Evolutionary conservation across 2,888 invertebrate genomes (phyloP), one percentile per base, ranked within the genome.

Genomic region (Cephus rjabovi): DNA sequence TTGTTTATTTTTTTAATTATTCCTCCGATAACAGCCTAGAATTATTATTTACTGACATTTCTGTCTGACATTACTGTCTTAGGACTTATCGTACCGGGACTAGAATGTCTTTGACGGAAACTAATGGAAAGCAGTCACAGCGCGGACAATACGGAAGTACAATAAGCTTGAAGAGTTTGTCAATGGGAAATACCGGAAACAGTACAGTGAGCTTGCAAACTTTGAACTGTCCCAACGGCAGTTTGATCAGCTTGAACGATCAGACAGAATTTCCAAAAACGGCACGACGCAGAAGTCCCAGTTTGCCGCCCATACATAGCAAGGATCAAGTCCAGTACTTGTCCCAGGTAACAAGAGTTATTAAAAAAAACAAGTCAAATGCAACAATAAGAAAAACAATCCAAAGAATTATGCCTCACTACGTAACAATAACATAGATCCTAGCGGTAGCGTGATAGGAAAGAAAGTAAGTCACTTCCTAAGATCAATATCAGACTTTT

Each of bases 301-400:
- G 95, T 86, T 90, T 95, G 79, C 95, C 95, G 6, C 95, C 95
- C 0, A 95, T 95, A 81, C 90, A 94, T 90, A 87, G 91, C 91
- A 90, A 88, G 81, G 88, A 90, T 11, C 86, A 89, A 86, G 82
- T 92, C 89, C 89, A 91, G 11, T 92, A 92, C 69, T 77, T 82
- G 9, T 80, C 73, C n/a, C 92, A 92, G 83, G 93, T 93, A 82
- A 92, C 1, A 40, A 40, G 3, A 15, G 4, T 40, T 1, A 15
- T 12, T 12, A 40, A 4, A 1, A 15, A 15, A 15, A 40, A 30
- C 30, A 15, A 15, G 12, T 4, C 0, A 15, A 15, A 40, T 23
- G 73, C 68, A 71, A 76, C 56, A 76, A 81, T 80, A 85, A 83
- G 83, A 84, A 84, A 82, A 82, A 76, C 82, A 82, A 78, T 82